A percentile compares a stretch with the other conserved stretches of the same genome.
Evolutionary conservation across 2,888 invertebrate species (phyloP).

Genomic region (Lathronympha strigana): DNA sequence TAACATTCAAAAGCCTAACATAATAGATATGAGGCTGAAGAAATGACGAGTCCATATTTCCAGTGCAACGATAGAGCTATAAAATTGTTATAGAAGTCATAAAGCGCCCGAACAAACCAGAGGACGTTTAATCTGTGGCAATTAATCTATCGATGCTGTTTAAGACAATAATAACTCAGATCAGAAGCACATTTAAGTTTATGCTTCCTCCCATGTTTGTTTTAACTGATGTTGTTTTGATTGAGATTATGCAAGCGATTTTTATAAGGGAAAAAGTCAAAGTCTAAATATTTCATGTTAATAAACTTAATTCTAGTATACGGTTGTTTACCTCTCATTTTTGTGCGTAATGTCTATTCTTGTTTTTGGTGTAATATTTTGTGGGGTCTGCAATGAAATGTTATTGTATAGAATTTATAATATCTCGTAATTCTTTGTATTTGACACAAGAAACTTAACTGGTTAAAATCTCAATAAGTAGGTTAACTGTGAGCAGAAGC

Average conservation of each 20-base stretch:
- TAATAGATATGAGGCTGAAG: neutral
- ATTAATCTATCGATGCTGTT: conserved; percentile 40
- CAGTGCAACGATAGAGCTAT: conserved; percentile 41
- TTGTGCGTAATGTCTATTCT: no score
- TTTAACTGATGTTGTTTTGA: conserved; percentile 22
- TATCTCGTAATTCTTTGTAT: no score
- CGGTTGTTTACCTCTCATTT: no score
- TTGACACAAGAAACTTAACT: no score
- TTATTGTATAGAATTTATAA: no score
- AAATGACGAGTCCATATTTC: conserved; percentile 40
- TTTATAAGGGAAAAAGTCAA: neutral
- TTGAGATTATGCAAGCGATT: neutral
- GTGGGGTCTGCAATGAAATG: no score
- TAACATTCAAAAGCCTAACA: neutral
- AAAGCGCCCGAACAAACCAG: conserved; percentile 30
- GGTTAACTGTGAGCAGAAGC: neutral
- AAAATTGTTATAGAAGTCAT: conserved; percentile 42
- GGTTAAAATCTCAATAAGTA: no score
- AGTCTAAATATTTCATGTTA: neutral
- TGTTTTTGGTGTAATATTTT: no score
- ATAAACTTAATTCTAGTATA: no score
- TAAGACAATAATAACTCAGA: conserved; percentile 31
- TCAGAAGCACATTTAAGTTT: conserved; percentile 34
- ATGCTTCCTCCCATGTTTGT: conserved; percentile 23
- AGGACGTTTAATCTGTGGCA: conserved; percentile 37